Evolutionary conservation across 2,797 vertebrate species (phyloP).

Genomic region (Prionace glauca): DNA sequence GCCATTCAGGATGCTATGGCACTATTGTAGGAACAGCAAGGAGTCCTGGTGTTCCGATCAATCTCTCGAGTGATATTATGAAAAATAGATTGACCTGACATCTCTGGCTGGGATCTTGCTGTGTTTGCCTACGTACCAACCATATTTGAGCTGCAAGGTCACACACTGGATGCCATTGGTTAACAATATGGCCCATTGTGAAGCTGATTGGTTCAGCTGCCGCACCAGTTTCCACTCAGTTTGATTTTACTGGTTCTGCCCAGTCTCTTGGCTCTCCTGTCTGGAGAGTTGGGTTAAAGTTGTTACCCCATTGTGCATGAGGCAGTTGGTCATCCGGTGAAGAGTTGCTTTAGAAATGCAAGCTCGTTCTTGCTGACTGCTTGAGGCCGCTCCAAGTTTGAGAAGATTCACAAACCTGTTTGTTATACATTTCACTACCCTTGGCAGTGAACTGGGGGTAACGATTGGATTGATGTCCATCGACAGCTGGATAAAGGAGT

Average conservation of each 20-base stretch:
- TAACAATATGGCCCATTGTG: background rate
- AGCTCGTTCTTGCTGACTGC: background rate
- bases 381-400: background rate
- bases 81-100: background rate
- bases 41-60: background rate
- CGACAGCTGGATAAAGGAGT: background rate
- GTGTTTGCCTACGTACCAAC: background rate
- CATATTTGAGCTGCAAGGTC: background rate
- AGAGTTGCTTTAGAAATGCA: background rate
- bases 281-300: background rate
- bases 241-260: background rate
- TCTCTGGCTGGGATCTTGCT: too few relatives aligned
- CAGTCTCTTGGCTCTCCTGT: background rate
- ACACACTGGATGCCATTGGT: background rate
- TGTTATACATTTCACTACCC: too few relatives aligned
- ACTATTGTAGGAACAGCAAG: background rate
- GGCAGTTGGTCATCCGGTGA: background rate
- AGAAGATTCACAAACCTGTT: background rate
- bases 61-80: background rate
- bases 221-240: background rate
- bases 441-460: background rate
- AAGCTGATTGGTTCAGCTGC: background rate
- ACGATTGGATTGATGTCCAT: background rate
- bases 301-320: background rate
- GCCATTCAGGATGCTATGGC: background rate